A percentile compares a stretch with the other conserved stretches of the same genome.
These are phyloP conservation scores for Meloidogyne hapla DNA, from an alignment of 1,140 invertebrate species.

Conservation along the genomic window DNA sequence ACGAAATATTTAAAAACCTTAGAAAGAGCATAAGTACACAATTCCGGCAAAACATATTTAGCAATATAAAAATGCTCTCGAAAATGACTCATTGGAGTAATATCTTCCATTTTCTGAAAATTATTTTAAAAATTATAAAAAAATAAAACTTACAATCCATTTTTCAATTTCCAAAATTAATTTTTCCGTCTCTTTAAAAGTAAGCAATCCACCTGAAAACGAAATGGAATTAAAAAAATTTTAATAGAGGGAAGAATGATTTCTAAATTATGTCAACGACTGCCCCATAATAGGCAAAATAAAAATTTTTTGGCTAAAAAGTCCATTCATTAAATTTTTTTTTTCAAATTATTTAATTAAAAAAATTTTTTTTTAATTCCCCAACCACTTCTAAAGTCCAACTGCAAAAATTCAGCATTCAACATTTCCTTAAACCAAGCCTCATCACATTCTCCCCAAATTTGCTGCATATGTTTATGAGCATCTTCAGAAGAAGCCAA, in stretches of 20 bases:
- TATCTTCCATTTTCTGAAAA: neutral
- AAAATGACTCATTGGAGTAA: neutral
- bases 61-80: neutral
- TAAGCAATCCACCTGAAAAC: constrained; percentile 19
- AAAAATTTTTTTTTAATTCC: neutral
- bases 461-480: neutral
- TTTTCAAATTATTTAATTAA: neutral
- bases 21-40: constrained; percentile 11
- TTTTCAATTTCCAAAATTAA: constrained; percentile 12
- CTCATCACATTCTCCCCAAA: constrained; percentile 3
- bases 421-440: neutral
- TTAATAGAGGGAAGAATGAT: no score
- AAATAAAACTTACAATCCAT: constrained; percentile 12
- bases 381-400: constrained; percentile 28
- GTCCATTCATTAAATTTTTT: no score
- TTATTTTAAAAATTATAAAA: neutral
- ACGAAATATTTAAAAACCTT: constrained; percentile 6
- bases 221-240: neutral
- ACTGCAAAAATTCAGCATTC: neutral
- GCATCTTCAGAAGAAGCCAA: neutral
- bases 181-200: constrained; percentile 13
- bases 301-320: no score
- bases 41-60: constrained; percentile 17
- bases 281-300: no score
- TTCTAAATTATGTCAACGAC: no score